phyloP scores from a whole-genome alignment of 1,140 invertebrate species.

The Nebria ingens region DNA sequence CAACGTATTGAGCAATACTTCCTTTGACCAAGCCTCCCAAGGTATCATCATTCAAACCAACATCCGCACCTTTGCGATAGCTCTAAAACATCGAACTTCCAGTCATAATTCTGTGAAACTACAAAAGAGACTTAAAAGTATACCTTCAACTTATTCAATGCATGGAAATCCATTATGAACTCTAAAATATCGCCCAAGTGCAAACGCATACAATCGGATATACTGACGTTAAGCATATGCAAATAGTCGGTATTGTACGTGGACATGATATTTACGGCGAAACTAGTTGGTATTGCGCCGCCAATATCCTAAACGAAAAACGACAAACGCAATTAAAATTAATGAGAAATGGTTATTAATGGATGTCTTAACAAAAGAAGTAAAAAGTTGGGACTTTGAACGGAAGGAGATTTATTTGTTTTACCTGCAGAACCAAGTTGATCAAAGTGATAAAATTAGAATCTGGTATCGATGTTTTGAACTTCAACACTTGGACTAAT shows the following conservation, averaged over 20 bases:
- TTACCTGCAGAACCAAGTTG: constrained; percentile 72
- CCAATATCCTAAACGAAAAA: constrained; percentile 58
- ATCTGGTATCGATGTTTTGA: constrained; percentile 88
- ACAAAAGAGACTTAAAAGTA: constrained; percentile 10
- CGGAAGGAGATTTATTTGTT: no score
- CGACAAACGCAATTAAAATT: constrained; percentile 12
- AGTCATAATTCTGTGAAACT: not conserved
- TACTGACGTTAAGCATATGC: constrained; percentile 64
- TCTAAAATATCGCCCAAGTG: constrained; percentile 91
- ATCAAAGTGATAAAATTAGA: constrained; percentile 88
- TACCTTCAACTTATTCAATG: constrained; percentile 93
- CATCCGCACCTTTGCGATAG: constrained; percentile 64
- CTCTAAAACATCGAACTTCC: constrained; percentile 44
- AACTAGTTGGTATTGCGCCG: constrained; percentile 31
- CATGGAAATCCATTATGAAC: constrained; percentile 93
- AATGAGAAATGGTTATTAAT: not conserved
- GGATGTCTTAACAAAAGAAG: not conserved
- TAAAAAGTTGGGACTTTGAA: no score
- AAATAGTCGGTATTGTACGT: constrained; percentile 35
- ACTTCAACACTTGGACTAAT: constrained; percentile 89
- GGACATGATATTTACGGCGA: constrained; percentile 29
- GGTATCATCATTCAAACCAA: constrained; percentile 88
- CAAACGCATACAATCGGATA: constrained; percentile 85
- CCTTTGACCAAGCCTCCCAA: constrained; percentile 91
- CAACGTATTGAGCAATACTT: constrained; percentile 88